Base-by-base conservation (phyloP, 2,113 vertebrate species). In the Salvelinus alpinus region DNA sequence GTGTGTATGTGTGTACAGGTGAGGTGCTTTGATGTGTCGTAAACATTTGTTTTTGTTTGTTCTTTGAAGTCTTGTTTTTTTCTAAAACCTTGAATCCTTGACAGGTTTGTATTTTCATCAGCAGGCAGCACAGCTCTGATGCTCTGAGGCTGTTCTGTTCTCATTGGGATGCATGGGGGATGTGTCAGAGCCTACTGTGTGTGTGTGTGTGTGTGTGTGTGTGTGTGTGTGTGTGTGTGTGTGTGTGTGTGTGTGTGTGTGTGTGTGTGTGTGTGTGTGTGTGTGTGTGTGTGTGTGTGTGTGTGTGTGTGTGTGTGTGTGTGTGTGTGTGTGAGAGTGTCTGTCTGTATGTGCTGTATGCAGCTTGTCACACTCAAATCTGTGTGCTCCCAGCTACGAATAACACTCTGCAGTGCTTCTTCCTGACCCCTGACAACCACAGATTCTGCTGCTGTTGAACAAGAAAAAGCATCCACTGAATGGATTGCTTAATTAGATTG, bases 31-130 rank as follows among this genome's bases (percentile, higher is more conserved):
- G 44, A 70, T 24, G 38, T 25, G 44, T 24, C 5, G 4, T 6
- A 25, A n/a, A 48, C 31, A 62, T 60, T 64, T 24, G 71, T n/a
- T 64, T 20, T 64, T 38, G 27, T 34, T 31, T 67, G 25, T 31
- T 4, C 25, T n/a, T 29, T 81, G 59, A 77, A 79, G 77, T 74
- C 70, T 73, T 48, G 7, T 64, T 73, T 85, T 79, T 82, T 57
- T 29, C 38, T 65, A 54, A 54, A 54, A 7, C 12, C 75, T 68
- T 72, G 77, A 87, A 82, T 75, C 80, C 78, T 78, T 29, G 0
- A 60, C 44, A 78, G 16, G 64, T 54, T 54, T 64, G 80, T 60
- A 20, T 70, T 20, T 48, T 24, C 20, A 24, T 25, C n/a, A 25
- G 22, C 2, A n/a, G 60, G 60, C 20, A 64, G 60, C 60, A 18